Conservation (phyloP, 2,888 invertebrate species). For the Actias luna region DNA sequence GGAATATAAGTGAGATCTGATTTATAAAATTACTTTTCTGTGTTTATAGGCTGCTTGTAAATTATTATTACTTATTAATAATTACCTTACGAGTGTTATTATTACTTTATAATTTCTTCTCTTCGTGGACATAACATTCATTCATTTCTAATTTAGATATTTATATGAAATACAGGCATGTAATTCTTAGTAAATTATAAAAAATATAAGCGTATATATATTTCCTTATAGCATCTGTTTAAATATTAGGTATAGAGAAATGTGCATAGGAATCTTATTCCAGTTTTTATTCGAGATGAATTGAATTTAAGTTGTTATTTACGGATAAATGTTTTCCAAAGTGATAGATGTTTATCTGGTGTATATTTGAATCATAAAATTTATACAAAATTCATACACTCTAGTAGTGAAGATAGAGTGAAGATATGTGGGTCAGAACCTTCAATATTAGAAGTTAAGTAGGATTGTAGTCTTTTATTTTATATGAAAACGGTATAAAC, state of each 20-base stretch:
- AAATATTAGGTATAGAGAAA: background rate
- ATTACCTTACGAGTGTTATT: background rate
- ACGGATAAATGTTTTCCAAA: background rate
- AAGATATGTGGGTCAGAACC: too few species aligned
- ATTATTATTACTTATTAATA: conserved; percentile 19
- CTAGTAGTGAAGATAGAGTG: too few species aligned
- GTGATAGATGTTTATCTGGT: background rate
- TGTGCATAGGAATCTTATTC: background rate
- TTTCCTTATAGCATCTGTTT: background rate
- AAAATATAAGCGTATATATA: background rate
- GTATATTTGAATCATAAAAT: background rate
- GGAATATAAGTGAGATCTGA: conserved; percentile 57
- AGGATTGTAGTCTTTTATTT: too few species aligned
- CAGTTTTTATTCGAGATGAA: background rate
- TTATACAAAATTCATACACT: background rate
- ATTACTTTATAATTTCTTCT: background rate
- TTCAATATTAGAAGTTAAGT: background rate
- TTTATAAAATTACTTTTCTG: conserved; percentile 38
- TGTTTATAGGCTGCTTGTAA: conserved; percentile 19
- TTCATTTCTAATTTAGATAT: background rate
- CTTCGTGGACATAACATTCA: background rate
- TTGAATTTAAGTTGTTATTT: background rate
- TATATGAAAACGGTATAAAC: too few species aligned
- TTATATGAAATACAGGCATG: background rate
- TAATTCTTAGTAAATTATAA: background rate